Evolutionary conservation across 1,140 invertebrate genomes (phyloP), one percentile per base, ranked within the genome.

Genomic region (Plectrocnemia conspersa): DNA sequence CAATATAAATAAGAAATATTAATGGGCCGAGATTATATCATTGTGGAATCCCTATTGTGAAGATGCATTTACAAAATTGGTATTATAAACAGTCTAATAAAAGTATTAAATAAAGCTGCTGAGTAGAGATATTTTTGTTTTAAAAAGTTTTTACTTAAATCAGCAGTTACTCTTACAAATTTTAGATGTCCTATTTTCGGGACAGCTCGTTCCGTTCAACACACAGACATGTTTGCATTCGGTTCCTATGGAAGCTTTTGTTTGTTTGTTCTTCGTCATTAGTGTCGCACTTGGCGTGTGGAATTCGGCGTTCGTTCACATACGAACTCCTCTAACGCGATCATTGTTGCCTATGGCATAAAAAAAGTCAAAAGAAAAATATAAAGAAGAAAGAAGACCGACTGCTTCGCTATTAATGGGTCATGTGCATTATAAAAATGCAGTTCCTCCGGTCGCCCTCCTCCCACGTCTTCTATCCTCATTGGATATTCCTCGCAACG

Each of bases 181-280:
- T 33, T 11, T 33, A 15, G n/a, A 33, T 15, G 18, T 11, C 21
- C 41, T 3, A 19, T 44, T 7, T 9, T 33, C 27, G 45, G 45
- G 32, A 47, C n/a, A n/a, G n/a, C n/a, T n/a, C n/a, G n/a, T n/a
- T n/a, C n/a, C n/a, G n/a, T n/a, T n/a, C n/a, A 33, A 47, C 32
- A 33, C 19, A 47, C 32, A 47, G 32, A 24, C 16, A 47, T 47
- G 45, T 47, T 47, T 47, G 45, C 45, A 47, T 47, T 47, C 35
- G 45, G 45, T 24, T 47, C 35, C 45, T 23, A 10, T 47, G 45
- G 45, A 47, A 47, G 45, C 45, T 47, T n/a, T 5, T 47, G 45
- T 47, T 47, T 47, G 32, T 47, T 47, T 47, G 35, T 47, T 35
- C 45, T 47, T 47, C 13, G 45, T 32, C 35, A 47, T 47, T 47